Percentiles rank a stretch among this genome's conserved stretches.
phyloP scores from a whole-genome alignment of 1,140 invertebrate genomes.

The Pseudomyrmex dendroicus region DNA sequence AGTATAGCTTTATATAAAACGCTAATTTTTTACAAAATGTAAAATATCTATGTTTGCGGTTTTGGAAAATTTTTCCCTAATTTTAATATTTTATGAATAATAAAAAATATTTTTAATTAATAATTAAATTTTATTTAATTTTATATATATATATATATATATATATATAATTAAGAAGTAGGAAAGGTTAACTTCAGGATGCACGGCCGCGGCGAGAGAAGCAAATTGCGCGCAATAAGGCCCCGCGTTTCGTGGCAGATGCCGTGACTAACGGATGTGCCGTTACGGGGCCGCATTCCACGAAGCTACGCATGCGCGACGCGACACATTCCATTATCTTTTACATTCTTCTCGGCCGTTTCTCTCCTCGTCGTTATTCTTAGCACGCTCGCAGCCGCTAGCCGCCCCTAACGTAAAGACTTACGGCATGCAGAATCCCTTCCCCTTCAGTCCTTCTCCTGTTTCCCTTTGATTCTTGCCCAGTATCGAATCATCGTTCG shows the following conservation, averaged over 20 bases:
- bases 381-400: conserved; percentile 70
- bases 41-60: background rate
- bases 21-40: background rate
- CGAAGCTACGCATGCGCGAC: conserved; percentile 82
- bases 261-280: conserved; percentile 82
- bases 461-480: conserved; percentile 15
- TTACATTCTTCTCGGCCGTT: conserved; percentile 78
- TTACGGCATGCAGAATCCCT: conserved; percentile 50
- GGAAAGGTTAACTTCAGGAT: conserved; percentile 43
- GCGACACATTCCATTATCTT: conserved; percentile 83
- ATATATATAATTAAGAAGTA: too few species aligned
- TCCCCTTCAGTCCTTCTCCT: background rate
- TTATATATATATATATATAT: too few species aligned
- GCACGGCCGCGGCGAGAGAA: conserved; percentile 24
- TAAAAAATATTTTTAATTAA: too few species aligned
- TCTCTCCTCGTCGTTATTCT: conserved; percentile 76
- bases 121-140: too few species aligned
- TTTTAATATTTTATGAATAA: too few species aligned
- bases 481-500: conserved; percentile 12
- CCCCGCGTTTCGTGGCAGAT: conserved; percentile 75
- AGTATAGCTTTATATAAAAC: background rate
- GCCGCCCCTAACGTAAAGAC: conserved; percentile 64
- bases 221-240: conserved; percentile 74
- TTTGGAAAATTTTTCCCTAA: too few species aligned
- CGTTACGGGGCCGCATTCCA: conserved; percentile 83